These are phyloP conservation scores for Coendou prehensilis DNA, from an alignment of 2,797 vertebrate species.

Conservation along the genomic window DNA sequence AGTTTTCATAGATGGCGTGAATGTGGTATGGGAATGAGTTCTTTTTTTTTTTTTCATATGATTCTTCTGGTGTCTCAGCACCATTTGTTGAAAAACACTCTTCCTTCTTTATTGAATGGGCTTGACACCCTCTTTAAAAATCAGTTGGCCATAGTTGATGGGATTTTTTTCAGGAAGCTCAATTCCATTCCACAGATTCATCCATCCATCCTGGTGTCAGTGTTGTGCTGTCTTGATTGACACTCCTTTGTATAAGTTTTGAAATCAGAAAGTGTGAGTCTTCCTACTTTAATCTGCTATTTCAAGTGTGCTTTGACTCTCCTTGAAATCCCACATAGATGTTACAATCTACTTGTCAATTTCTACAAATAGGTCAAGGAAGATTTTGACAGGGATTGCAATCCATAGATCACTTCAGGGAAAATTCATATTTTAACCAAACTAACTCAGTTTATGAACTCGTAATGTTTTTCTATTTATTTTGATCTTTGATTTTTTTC, in stretches of 20 bases:
- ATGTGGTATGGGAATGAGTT: neutral
- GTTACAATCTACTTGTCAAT: constrained; percentile 6
- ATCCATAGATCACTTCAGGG: neutral
- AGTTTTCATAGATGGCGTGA: neutral
- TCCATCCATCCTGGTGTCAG: no score
- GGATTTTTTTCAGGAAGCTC: neutral
- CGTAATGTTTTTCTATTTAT: neutral
- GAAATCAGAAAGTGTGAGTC: neutral
- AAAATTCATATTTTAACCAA: neutral
- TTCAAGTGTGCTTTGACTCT: neutral
- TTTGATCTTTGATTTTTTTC: neutral
- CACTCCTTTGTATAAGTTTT: neutral
- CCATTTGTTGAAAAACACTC: neutral
- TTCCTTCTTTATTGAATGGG: neutral
- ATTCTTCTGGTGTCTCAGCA: neutral
- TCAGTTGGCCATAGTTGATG: neutral
- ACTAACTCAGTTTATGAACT: neutral
- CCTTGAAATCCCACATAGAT: neutral
- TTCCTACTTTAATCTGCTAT: neutral
- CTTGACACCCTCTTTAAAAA: neutral
- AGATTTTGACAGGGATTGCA: neutral
- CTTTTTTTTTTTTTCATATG: neutral
- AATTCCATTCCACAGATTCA: neutral
- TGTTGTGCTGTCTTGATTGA: neutral
- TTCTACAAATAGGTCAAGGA: neutral